Base-by-base conservation (phyloP, 2,797 vertebrate genomes). In the Anas georgica region DNA sequence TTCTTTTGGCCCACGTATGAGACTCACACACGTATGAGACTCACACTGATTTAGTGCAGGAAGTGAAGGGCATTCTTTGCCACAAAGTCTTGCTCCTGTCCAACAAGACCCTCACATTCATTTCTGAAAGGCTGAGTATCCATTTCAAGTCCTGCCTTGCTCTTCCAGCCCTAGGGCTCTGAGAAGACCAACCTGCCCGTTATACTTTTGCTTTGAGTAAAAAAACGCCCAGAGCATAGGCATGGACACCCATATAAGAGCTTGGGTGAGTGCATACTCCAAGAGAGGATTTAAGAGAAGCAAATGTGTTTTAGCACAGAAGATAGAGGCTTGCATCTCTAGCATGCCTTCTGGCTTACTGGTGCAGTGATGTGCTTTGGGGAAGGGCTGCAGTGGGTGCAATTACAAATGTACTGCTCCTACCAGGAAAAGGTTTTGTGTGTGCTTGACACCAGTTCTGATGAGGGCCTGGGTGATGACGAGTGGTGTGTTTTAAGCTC, bases 311-410 rank as follows among this genome's bases (percentile, higher is more conserved):
- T 67, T 46, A 60, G 46, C 17, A 12, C 33, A 13, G 46, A 35
- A 41, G 25, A 29, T 1, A 31, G 28, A 64, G 12, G 5, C 4
- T 56, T 80, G 26, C 6, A 10, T n/a, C 35, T 74, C 31, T 26
- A 73, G 14, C 6, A 13, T 28, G 39, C 14, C 21, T 60, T 79
- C 29, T 28, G 41, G 39, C 39, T 62, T 29, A 28, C 39, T 8
- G 22, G 17, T 35, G 11, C 39, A 54, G 35, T 0, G 2, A 10
- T 21, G n/a, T 45, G 33, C 29, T 54, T 72, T 33, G 26, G 29
- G 16, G 20, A 22, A 35, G 10, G 21, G 37, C 23, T 1, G 1
- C n/a, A 28, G 29, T 4, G 10, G 18, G 8, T 56, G 31, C 1
- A 2, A 10, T 43, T 15, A 28, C 18, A 43, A n/a, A 28, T 1